Evolutionary conservation across 2,797 vertebrate genomes (phyloP), one percentile per base, ranked within the genome.

Genomic region (Rhinophrynus dorsalis): DNA sequence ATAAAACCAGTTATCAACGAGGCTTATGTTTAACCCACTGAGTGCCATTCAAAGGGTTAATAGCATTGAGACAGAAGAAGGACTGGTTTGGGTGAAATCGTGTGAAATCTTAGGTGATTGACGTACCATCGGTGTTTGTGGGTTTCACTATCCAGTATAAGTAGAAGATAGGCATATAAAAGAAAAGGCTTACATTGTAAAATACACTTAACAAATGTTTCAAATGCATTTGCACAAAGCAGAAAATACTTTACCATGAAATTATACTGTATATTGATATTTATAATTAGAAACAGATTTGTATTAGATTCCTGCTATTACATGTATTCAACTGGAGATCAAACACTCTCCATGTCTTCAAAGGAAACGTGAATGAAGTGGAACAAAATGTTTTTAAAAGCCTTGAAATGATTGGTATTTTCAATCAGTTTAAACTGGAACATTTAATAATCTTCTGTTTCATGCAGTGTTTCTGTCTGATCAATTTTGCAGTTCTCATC

Each of bases 311-410:
- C 58, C 44, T 27, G 3, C 10, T 26, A 18, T 12, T 26, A 32
- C 23, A 24, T 42, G 29, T 40, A 57, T 58, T 51, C 17, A 42
- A 58, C 44, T 23, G 26, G 40, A 59, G 45, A 72, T 72, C 61
- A 72, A 72, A 65, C 52, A 24, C 5, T 26, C 27, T 13, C 60
- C 7, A 35, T 2, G 20, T 26, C 69, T 65, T 72, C 68, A 72
- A 72, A 72, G 33, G 26, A 29, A 30, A 10, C 23, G 13, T 30
- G 20, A 55, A 51, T 51, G 17, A 50, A 72, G 44, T 57, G 52
- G 50, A 58, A 72, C 60, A 50, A 50, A 65, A 72, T 72, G 44
- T 57, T 40, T 48, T 32, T 45, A 21, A 60, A 57, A 65, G 48
- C 13, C 47, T 17, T 24, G 15, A 15, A 47, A 55, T 57, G 42